Conservation (phyloP, 1,140 invertebrate species). For the Thereuonema tuberculata region DNA sequence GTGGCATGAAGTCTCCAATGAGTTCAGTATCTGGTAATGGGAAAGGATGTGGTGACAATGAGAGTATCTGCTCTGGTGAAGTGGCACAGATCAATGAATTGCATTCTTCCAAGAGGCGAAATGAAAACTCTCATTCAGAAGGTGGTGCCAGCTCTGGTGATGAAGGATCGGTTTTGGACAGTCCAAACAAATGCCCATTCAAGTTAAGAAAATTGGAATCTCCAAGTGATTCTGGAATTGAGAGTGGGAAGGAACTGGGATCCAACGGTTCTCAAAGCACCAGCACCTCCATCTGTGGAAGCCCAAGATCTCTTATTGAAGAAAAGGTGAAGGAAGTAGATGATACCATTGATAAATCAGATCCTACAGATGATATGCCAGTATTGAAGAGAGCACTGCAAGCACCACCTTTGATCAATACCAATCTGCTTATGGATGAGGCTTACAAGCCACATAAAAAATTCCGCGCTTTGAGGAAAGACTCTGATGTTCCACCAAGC, state of each 20-base stretch:
- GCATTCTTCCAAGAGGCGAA: slow-evolving; percentile 43
- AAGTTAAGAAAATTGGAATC: slow-evolving; percentile 67
- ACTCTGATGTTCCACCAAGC: slow-evolving; percentile 23
- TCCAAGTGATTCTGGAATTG: slow-evolving; percentile 80
- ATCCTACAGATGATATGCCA: slow-evolving; percentile 72
- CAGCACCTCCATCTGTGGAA: slow-evolving; percentile 63
- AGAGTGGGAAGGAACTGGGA: slow-evolving; percentile 54
- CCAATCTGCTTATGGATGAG: slow-evolving; percentile 80
- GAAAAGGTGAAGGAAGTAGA: slow-evolving; percentile 42
- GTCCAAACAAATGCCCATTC: slow-evolving; percentile 17
- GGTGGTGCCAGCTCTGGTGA: slow-evolving; percentile 51
- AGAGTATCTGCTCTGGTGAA: slow-evolving; percentile 52
- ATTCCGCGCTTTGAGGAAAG: slow-evolving; percentile 58
- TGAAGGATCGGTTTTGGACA: slow-evolving; percentile 32
- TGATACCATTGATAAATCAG: neutral
- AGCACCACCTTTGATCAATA: slow-evolving; percentile 75
- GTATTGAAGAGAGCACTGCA: slow-evolving; percentile 80
- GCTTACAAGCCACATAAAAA: slow-evolving; percentile 91
- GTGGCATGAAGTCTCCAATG: slow-evolving; percentile 63
- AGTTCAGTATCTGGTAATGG: no score
- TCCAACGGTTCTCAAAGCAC: slow-evolving; percentile 42
- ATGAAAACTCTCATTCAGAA: slow-evolving; percentile 46
- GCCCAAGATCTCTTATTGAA: slow-evolving; percentile 45
- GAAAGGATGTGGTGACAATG: slow-evolving; percentile 54
- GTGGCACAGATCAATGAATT: slow-evolving; percentile 47